Conservation (phyloP, 2,797 vertebrate genomes). For the Pterois miles region DNA sequence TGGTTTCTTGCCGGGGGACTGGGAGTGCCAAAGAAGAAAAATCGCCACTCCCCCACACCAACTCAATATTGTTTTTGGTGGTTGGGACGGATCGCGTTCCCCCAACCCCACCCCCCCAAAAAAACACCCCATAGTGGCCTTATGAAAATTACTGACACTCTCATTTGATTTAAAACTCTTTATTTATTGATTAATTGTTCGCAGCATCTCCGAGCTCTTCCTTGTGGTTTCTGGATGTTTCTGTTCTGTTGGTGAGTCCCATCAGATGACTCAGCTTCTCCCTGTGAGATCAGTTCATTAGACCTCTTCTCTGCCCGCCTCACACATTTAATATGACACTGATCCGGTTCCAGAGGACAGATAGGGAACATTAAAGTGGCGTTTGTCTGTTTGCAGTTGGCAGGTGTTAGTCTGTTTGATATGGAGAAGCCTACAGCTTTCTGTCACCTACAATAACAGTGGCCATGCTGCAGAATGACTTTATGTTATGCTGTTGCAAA, state of each 20-base stretch:
- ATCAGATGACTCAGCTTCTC: constrained; percentile 30
- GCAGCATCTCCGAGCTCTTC: background rate
- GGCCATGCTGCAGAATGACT: background rate
- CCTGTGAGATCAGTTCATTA: constrained; percentile 22
- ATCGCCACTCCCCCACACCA: too few species aligned
- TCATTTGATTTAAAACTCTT: background rate
- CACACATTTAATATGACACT: constrained; percentile 27
- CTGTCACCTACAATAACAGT: background rate
- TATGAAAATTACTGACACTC: background rate
- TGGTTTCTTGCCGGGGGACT: too few species aligned
- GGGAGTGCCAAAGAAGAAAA: too few species aligned
- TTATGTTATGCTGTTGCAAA: background rate
- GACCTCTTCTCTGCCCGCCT: constrained; percentile 3
- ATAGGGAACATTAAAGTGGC: background rate
- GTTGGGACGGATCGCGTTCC: too few species aligned
- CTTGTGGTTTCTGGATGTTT: background rate
- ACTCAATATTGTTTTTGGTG: too few species aligned
- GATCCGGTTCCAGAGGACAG: constrained; percentile 28
- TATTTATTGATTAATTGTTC: background rate
- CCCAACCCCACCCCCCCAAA: too few species aligned
- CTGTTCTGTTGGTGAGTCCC: background rate
- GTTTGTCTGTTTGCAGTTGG: background rate
- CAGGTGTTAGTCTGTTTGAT: background rate
- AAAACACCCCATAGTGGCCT: too few species aligned
- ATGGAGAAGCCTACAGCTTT: background rate